Percentiles rank a stretch among this genome's conserved stretches.
Conservation (phyloP, 2,797 vertebrate species). For the Phoeniculus purpureus region DNA sequence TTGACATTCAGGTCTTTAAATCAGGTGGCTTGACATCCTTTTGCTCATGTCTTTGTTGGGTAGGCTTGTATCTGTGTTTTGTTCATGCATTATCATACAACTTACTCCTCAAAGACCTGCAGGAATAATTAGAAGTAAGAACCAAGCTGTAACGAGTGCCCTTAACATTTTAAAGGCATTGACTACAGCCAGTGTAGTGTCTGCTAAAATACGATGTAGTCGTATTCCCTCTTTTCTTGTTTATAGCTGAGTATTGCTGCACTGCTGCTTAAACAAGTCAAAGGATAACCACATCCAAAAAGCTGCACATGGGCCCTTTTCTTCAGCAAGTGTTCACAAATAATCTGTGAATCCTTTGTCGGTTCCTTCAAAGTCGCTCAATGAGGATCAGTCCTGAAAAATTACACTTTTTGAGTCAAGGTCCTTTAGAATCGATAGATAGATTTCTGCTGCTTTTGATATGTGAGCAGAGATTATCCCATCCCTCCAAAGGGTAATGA, state of each 20-base stretch:
- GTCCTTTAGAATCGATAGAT: not conserved
- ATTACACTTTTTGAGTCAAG: not conserved
- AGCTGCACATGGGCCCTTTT: not conserved
- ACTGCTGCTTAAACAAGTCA: not conserved
- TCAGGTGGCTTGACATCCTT: not conserved
- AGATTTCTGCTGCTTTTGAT: not conserved
- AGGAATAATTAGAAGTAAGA: not conserved
- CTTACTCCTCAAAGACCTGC: not conserved
- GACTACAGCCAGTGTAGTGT: not conserved
- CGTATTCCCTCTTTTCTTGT: not conserved
- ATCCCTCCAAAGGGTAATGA: not conserved
- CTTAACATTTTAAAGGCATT: not conserved
- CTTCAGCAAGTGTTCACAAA: not conserved
- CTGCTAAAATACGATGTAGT: not conserved
- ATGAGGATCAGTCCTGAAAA: not conserved
- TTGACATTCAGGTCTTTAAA: fast-evolving
- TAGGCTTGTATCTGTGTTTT: not conserved
- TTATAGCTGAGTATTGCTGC: not conserved
- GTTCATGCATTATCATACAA: not conserved
- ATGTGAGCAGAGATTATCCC: not conserved
- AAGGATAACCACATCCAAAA: not conserved
- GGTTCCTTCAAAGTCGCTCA: not conserved
- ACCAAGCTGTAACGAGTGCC: not conserved
- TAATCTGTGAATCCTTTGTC: not conserved
- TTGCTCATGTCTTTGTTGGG: not conserved